Percentiles rank a stretch among this genome's conserved stretches.
Evolutionary conservation across 2,888 invertebrate genomes (phyloP).

Genomic region (Sarcophaga carnaria): DNA sequence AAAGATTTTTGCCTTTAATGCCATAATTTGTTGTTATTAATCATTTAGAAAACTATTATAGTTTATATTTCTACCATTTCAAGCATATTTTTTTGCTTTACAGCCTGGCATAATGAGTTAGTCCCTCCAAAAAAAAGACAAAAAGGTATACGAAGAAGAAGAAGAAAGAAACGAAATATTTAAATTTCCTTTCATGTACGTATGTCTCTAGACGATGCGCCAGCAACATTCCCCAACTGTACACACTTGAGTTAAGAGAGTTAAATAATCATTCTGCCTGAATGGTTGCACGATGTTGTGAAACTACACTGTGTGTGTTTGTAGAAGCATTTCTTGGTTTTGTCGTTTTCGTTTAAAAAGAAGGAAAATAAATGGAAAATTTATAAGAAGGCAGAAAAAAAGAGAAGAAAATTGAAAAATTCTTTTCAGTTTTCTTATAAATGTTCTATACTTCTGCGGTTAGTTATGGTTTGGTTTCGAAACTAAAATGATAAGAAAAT

Average conservation of each 20-base stretch:
- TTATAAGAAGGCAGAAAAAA: not conserved
- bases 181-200: slow-evolving; percentile 30
- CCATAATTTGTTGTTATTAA: slow-evolving; percentile 34
- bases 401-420: slow-evolving; percentile 23
- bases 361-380: not conserved
- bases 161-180: not conserved
- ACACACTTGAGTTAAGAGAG: slow-evolving; percentile 21
- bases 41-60: slow-evolving; percentile 31
- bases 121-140: slow-evolving; percentile 3
- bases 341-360: not conserved
- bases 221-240: not conserved
- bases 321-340: not conserved
- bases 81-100: not conserved
- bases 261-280: slow-evolving; percentile 46
- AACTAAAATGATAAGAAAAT: slow-evolving; percentile 27
- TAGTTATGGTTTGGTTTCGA: slow-evolving; percentile 11
- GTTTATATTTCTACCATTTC: slow-evolving; percentile 8
- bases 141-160: not conserved
- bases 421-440: slow-evolving; percentile 23
- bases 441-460: slow-evolving; percentile 2
- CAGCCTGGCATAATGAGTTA: not conserved
- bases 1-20: not conserved
- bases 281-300: slow-evolving; percentile 7
- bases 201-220: not conserved
- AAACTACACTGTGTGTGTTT: not conserved